Evolutionary conservation across 2,888 invertebrate genomes (phyloP).

Genomic region (Priocnemis perturbator): DNA sequence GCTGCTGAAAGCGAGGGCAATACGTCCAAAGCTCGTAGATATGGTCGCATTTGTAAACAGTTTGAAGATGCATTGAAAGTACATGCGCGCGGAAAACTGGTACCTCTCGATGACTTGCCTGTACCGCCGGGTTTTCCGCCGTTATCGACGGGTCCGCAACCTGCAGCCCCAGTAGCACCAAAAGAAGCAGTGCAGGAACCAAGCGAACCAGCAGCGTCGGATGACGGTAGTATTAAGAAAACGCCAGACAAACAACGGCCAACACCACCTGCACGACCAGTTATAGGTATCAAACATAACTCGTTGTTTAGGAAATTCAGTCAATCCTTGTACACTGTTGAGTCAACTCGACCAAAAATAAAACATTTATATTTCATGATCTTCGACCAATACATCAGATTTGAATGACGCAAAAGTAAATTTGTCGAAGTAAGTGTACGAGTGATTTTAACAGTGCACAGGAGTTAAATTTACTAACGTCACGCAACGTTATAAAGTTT

Average conservation of each 20-base stretch:
- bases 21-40: slow-evolving; percentile 89
- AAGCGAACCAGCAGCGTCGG: slow-evolving; percentile 34
- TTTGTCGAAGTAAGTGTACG: too few relatives aligned
- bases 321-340: too few relatives aligned
- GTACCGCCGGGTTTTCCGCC: slow-evolving; percentile 89
- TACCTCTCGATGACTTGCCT: slow-evolving; percentile 89
- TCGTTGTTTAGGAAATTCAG: too few relatives aligned
- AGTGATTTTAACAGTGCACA: too few relatives aligned
- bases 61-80: slow-evolving; percentile 90
- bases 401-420: too few relatives aligned
- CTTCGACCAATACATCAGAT: too few relatives aligned
- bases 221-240: slow-evolving; percentile 11
- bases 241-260: slow-evolving; percentile 33
- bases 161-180: slow-evolving; percentile 58
- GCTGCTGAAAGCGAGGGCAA: slow-evolving; percentile 89
- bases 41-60: slow-evolving; percentile 95
- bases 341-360: too few relatives aligned
- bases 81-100: slow-evolving; percentile 85
- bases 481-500: background rate
- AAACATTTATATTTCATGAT: too few relatives aligned
- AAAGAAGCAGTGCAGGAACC: slow-evolving; percentile 43
- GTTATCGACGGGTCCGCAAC: slow-evolving; percentile 60
- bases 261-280: slow-evolving; percentile 49
- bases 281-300: slow-evolving; percentile 42
- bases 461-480: too few relatives aligned